Conservation (phyloP, 1,140 invertebrate genomes). For the Zeugodacus cucurbitae region DNA sequence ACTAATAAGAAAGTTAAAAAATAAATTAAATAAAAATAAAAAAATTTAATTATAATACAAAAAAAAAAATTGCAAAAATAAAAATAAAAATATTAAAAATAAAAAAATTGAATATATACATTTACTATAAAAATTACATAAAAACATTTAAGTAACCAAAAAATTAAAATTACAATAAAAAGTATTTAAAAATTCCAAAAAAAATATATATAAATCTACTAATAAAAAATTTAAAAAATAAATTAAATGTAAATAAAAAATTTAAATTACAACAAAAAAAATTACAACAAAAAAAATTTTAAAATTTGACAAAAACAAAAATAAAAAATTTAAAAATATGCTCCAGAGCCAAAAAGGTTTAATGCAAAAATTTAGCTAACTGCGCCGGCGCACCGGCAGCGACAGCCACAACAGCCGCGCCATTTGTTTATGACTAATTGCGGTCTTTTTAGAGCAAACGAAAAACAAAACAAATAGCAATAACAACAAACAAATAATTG, state of each 20-base stretch:
- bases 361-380: background rate
- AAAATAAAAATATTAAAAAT: too few relatives aligned
- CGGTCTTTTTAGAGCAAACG: background rate
- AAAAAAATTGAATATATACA: too few relatives aligned
- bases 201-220: background rate
- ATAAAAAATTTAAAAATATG: background rate
- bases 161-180: too few relatives aligned
- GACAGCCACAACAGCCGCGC: background rate
- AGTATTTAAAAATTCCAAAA: background rate
- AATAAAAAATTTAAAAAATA: background rate
- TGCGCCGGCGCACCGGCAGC: background rate
- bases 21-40: too few relatives aligned
- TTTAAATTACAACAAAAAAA: background rate
- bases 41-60: too few relatives aligned
- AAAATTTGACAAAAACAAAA: background rate
- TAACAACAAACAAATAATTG: background rate
- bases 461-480: background rate
- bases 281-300: background rate
- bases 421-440: constrained; percentile 36
- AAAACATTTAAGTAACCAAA: too few relatives aligned
- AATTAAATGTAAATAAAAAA: background rate
- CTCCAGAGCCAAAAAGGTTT: background rate
- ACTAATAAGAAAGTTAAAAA: too few relatives aligned
- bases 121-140: too few relatives aligned
- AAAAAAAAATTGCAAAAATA: too few relatives aligned